These are phyloP conservation scores for Brenthis hecate DNA, from an alignment of 2,888 invertebrate genomes.

Conservation along the genomic window DNA sequence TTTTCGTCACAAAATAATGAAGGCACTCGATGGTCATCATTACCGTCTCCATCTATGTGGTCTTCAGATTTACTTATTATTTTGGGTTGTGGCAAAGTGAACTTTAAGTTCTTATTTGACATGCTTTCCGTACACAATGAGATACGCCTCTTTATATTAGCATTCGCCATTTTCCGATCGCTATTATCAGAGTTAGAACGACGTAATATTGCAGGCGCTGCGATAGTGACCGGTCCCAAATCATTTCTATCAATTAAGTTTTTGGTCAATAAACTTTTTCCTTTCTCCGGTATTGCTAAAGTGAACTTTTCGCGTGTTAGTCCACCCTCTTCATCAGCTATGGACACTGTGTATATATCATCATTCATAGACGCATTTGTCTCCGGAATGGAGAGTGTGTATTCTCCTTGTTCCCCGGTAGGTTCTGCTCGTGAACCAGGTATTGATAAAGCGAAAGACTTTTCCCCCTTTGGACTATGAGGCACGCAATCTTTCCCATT, in stretches of 20 bases:
- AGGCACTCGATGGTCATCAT: constrained; percentile 74
- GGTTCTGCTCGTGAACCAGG: constrained; percentile 76
- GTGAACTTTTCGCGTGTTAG: constrained; percentile 69
- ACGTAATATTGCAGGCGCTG: constrained; percentile 75
- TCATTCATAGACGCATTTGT: constrained; percentile 79
- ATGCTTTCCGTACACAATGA: constrained; percentile 71
- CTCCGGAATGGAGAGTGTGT: constrained; percentile 77
- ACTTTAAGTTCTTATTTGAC: constrained; percentile 54
- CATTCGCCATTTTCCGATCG: constrained; percentile 64
- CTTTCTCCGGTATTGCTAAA: constrained; percentile 74
- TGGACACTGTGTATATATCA: constrained; percentile 78
- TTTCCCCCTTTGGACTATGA: constrained; percentile 62
- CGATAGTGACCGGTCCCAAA: constrained; percentile 56
- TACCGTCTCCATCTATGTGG: constrained; percentile 53
- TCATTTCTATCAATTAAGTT: constrained; percentile 66
- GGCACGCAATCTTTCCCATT: constrained; percentile 67
- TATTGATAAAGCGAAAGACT: constrained; percentile 70
- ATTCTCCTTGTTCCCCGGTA: constrained; percentile 76
- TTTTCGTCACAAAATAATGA: constrained; percentile 79
- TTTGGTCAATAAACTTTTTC: constrained; percentile 71
- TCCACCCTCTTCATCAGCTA: constrained; percentile 74
- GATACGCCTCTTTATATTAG: constrained; percentile 70
- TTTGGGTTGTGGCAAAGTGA: constrained; percentile 48
- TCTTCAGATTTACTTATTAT: constrained; percentile 49
- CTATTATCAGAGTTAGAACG: constrained; percentile 77